A percentile compares a stretch with the other conserved stretches of the same genome.
These are phyloP conservation scores for Ciconia boyciana DNA, from an alignment of 2,113 vertebrate species.

Conservation along the genomic window DNA sequence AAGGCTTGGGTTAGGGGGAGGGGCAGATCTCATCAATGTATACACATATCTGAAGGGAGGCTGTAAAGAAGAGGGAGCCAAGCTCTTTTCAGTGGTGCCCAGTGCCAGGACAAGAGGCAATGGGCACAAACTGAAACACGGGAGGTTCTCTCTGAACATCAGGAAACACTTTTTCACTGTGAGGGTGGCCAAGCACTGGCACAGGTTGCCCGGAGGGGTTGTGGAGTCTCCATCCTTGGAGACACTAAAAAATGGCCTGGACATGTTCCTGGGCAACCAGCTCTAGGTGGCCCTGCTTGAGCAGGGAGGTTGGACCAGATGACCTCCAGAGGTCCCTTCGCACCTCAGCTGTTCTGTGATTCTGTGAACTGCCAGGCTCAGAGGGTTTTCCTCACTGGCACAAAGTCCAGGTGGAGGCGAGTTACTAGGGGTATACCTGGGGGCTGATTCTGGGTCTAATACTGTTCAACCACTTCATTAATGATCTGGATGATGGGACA, in stretches of 20 bases:
- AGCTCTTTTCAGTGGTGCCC: background rate
- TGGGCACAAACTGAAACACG: background rate
- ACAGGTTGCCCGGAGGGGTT: background rate
- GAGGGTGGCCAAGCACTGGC: background rate
- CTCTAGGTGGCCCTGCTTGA: background rate
- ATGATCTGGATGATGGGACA: background rate
- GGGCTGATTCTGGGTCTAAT: background rate
- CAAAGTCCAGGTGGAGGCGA: accelerated
- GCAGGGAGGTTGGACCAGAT: background rate
- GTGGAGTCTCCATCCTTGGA: too few relatives aligned
- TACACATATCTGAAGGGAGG: background rate
- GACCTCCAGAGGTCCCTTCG: background rate
- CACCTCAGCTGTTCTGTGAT: background rate
- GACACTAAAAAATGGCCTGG: background rate
- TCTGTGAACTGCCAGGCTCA: background rate
- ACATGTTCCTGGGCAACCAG: background rate
- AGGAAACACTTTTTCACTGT: background rate
- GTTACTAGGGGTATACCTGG: background rate
- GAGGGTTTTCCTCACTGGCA: background rate
- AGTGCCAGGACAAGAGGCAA: background rate
- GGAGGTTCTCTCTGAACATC: background rate
- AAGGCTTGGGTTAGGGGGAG: background rate
- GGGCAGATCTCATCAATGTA: background rate
- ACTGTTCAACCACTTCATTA: background rate
- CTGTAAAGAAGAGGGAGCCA: background rate